phyloP scores from a whole-genome alignment of 2,797 vertebrate species.

The Phoxinus dragarum region DNA sequence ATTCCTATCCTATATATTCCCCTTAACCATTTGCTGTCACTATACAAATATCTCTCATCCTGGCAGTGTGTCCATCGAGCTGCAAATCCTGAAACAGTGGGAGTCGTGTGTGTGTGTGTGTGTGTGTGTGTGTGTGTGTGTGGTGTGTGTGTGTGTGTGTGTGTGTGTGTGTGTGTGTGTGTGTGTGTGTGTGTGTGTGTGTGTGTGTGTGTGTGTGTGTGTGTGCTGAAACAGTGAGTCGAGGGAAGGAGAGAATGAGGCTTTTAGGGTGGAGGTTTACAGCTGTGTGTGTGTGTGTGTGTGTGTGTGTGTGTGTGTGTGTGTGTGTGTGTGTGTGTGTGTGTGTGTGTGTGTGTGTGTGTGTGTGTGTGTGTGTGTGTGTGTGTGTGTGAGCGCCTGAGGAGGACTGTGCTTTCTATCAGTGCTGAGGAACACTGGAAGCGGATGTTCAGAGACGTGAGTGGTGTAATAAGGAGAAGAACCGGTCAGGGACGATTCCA shows the following conservation, averaged over 20 bases:
- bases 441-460: conserved; percentile 8
- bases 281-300: too few relatives aligned
- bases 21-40: conserved; percentile 69
- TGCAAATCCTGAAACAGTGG: conserved; percentile 51
- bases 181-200: too few relatives aligned
- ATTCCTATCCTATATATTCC: conserved; percentile 71
- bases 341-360: too few relatives aligned
- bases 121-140: too few relatives aligned
- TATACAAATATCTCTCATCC: conserved; percentile 65
- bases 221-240: conserved; percentile 28
- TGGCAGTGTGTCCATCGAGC: conserved; percentile 60
- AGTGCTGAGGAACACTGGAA: conserved; percentile 6
- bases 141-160: too few relatives aligned
- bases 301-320: too few relatives aligned
- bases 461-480: not conserved
- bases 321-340: too few relatives aligned
- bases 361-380: too few relatives aligned
- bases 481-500: not conserved
- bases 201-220: too few relatives aligned
- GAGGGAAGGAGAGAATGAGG: not conserved
- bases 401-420: conserved; percentile 8
- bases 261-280: conserved; percentile 2
- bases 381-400: not conserved
- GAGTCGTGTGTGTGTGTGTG: not conserved
- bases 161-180: too few relatives aligned